phyloP scores from a whole-genome alignment of 2,113 vertebrate species.

The Oceanites oceanicus region DNA sequence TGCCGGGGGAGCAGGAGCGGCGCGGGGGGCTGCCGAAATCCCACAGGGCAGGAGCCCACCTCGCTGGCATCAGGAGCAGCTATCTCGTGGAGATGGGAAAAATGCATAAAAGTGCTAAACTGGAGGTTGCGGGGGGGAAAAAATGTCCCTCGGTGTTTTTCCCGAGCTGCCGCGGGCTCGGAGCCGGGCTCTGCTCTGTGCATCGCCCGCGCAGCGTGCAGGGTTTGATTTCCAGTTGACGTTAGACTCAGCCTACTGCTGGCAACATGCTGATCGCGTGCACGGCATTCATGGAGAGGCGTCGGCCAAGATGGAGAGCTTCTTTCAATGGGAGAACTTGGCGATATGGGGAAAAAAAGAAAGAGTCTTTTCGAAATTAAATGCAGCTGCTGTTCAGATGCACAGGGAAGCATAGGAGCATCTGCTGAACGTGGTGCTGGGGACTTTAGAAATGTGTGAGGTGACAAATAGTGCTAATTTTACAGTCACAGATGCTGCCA shows the following conservation, averaged over 20 bases:
- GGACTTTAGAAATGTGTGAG: not conserved
- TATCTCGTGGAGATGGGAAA: not conserved
- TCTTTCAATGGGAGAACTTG: not conserved
- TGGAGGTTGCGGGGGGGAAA: not conserved
- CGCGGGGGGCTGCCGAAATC: fast-evolving
- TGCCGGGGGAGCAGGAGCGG: not conserved
- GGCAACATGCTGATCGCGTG: not conserved
- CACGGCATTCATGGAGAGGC: fast-evolving
- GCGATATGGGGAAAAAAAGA: fast-evolving
- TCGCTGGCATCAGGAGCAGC: not conserved
- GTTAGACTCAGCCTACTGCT: not conserved
- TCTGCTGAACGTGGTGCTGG: fast-evolving
- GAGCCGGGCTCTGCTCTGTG: not conserved
- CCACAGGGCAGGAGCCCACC: not conserved
- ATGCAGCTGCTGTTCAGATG: not conserved
- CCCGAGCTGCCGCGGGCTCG: fast-evolving
- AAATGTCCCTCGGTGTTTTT: not conserved
- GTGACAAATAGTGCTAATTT: not conserved
- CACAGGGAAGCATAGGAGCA: not conserved
- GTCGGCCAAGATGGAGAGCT: not conserved
- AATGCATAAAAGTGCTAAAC: not conserved
- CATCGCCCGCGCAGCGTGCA: no score
- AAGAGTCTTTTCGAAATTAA: not conserved
- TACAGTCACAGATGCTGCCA: not conserved
- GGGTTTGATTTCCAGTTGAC: fast-evolving